These are phyloP conservation scores for Napeogenes sylphis DNA, from an alignment of 2,888 invertebrate genomes.

Conservation along the genomic window DNA sequence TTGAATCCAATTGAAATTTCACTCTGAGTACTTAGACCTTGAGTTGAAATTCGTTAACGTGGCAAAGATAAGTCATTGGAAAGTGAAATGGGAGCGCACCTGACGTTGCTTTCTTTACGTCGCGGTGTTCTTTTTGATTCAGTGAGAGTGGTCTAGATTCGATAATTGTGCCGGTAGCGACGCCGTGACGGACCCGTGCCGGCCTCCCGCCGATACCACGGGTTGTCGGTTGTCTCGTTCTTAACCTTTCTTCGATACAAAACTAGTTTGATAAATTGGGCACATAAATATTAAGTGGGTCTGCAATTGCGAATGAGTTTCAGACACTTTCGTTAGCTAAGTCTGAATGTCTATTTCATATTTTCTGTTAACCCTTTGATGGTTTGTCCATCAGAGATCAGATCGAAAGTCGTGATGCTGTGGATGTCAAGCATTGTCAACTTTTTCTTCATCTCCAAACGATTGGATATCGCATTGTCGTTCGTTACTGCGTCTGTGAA, in stretches of 20 bases:
- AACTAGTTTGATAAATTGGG: slow-evolving; percentile 23
- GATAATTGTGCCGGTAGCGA: slow-evolving; percentile 71
- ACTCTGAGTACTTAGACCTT: slow-evolving; percentile 37
- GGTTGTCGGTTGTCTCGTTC: slow-evolving; percentile 31
- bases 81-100: slow-evolving; percentile 77
- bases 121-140: slow-evolving; percentile 71
- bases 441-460: slow-evolving; percentile 50
- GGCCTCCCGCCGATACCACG: slow-evolving; percentile 42
- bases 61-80: slow-evolving; percentile 66
- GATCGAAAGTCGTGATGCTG: slow-evolving; percentile 54
- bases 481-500: slow-evolving; percentile 50
- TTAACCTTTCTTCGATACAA: slow-evolving; percentile 23
- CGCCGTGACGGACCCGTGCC: slow-evolving; percentile 58
- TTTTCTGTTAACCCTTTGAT: background rate
- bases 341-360: background rate
- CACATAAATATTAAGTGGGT: slow-evolving; percentile 15
- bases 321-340: background rate
- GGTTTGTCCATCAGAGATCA: slow-evolving; percentile 11
- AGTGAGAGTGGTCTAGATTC: slow-evolving; percentile 77
- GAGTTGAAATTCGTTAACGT: slow-evolving; percentile 45
- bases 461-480: slow-evolving; percentile 45
- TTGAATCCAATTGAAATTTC: slow-evolving; percentile 29
- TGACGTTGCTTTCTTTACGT: slow-evolving; percentile 74
- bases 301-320: slow-evolving; percentile 7
- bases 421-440: slow-evolving; percentile 52